Evolutionary conservation across 2,113 vertebrate genomes (phyloP).

Genomic region (Dunckerocampus dactyliophorus): DNA sequence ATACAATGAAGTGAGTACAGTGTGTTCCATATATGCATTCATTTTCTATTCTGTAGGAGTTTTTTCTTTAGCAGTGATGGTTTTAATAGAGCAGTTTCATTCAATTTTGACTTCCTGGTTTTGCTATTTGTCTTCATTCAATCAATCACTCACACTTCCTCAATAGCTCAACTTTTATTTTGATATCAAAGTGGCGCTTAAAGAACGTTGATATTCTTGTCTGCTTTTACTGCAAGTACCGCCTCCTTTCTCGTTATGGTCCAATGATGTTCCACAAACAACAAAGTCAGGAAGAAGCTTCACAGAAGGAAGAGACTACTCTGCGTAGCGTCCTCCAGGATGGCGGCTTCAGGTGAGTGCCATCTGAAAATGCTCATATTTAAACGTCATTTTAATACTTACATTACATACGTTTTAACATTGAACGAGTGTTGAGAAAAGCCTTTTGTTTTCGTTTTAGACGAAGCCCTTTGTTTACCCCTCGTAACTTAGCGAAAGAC

Average conservation of each 20-base stretch:
- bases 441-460: neutral
- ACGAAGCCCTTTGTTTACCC: neutral
- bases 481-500: neutral
- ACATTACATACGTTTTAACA: neutral
- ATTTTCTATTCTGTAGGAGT: too few relatives aligned
- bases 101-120: too few relatives aligned
- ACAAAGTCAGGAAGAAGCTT: neutral
- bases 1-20: conserved; percentile 24
- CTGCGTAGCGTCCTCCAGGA: neutral
- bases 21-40: too few relatives aligned
- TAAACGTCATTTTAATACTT: neutral
- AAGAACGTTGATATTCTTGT: conserved; percentile 17
- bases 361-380: neutral
- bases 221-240: neutral
- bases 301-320: neutral
- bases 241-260: neutral
- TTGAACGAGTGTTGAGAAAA: neutral
- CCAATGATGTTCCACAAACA: conserved; percentile 22
- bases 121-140: too few relatives aligned
- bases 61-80: too few relatives aligned
- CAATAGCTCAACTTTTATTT: too few relatives aligned
- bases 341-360: conserved; percentile 49
- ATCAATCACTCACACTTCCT: too few relatives aligned
- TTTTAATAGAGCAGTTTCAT: too few relatives aligned
- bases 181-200: too few relatives aligned